Percentiles rank a stretch among this genome's conserved stretches.
These are phyloP conservation scores for Nyctibius bracteatus DNA, from an alignment of 2,113 vertebrate genomes.

Conservation along the genomic window DNA sequence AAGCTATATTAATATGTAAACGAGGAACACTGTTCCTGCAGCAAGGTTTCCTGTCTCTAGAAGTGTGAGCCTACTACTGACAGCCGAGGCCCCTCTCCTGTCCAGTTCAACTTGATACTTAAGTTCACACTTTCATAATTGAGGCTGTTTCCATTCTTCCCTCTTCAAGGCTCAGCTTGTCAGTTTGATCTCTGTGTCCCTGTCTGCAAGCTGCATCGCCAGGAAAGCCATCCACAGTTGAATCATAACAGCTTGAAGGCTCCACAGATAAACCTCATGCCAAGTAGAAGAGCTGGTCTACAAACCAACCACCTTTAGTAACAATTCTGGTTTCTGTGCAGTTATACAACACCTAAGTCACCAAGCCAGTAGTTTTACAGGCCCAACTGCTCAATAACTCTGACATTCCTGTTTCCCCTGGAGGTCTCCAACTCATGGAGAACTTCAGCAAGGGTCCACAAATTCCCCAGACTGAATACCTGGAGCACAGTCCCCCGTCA, in stretches of 20 bases:
- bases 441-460: background rate
- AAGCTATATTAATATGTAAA: conserved; percentile 44
- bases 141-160: background rate
- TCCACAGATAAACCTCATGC: conserved; percentile 20
- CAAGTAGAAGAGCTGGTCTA: conserved; percentile 50
- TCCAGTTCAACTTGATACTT: background rate
- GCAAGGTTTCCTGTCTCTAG: background rate
- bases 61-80: background rate
- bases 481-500: rapidly evolving
- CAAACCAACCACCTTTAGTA: conserved; percentile 16
- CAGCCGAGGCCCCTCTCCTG: background rate
- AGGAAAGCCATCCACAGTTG: background rate
- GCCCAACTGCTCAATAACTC: background rate
- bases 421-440: background rate
- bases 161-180: background rate
- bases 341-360: conserved; percentile 6
- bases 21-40: background rate
- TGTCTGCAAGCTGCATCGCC: background rate
- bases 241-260: conserved; percentile 36
- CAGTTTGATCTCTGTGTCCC: background rate
- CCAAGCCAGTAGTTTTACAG: background rate
- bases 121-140: background rate
- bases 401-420: background rate
- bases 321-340: conserved; percentile 38
- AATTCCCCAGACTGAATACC: background rate